Evolutionary conservation across 2,888 invertebrate species (phyloP).

Genomic region (Thymelicus acteon): DNA sequence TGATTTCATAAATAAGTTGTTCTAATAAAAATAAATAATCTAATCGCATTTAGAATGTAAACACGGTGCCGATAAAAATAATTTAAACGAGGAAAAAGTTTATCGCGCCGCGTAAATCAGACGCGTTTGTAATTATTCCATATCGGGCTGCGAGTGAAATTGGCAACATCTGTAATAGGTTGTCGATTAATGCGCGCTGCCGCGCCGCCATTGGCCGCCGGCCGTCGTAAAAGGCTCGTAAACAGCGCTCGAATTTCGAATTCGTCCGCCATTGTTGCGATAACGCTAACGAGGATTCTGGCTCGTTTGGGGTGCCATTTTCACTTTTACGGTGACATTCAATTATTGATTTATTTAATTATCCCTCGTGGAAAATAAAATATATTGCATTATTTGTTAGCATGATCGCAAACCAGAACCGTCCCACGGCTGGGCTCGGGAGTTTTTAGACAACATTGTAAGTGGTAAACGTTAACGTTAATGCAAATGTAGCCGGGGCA

Average conservation of each 20-base stretch:
- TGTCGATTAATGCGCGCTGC: slow-evolving; percentile 42
- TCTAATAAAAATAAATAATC: too few relatives aligned
- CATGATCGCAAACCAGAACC: too few relatives aligned
- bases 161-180: slow-evolving; percentile 49
- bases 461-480: too few relatives aligned
- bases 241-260: slow-evolving; percentile 34
- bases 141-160: slow-evolving; percentile 42
- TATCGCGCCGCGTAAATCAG: slow-evolving; percentile 43
- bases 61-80: background rate
- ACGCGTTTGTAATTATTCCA: slow-evolving; percentile 53
- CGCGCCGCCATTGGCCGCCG: slow-evolving; percentile 51
- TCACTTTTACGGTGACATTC: slow-evolving; percentile 13
- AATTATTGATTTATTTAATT: background rate
- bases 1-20: too few relatives aligned
- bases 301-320: slow-evolving; percentile 21
- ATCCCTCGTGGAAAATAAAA: background rate
- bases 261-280: slow-evolving; percentile 42
- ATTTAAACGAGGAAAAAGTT: slow-evolving; percentile 22
- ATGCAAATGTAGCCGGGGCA: background rate
- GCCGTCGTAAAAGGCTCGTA: slow-evolving; percentile 33
- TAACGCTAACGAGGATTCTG: slow-evolving; percentile 53
- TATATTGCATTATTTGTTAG: too few relatives aligned
- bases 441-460: too few relatives aligned
- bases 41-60: background rate
- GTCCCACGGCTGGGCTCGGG: too few relatives aligned